Evolutionary conservation across 2,888 invertebrate genomes (phyloP), one percentile per base, ranked within the genome.

Genomic region (Sympetrum striolatum): DNA sequence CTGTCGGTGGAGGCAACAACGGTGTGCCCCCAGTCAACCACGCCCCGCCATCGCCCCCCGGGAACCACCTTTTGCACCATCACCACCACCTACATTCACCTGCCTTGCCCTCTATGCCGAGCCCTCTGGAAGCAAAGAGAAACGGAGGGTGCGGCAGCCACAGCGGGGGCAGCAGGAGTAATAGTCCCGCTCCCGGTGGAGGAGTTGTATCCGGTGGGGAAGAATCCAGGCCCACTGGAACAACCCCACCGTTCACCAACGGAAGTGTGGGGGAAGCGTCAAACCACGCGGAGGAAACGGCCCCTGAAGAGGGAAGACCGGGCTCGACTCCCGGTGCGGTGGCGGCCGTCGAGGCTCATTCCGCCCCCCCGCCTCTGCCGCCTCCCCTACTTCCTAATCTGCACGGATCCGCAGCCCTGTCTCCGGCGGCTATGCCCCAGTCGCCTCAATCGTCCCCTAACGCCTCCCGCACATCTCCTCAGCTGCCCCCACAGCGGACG

Each of bases 151-250:
- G 90, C 48, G 90, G 90, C 81, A 90, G 90, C 80, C 90, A 90
- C 80, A 80, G 91, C 22, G 91, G 80, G 15, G 90, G 82, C 64
- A 91, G 91, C 73, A 90, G 90, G 44, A 91, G 91, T 58, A 91
- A 90, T 60, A 90, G 90, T 35, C 64, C 73, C 64, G 90, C 48
- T 81, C 90, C 90, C 82, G 90, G 90, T 22, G 90, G 90, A 22
- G 91, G 90, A 10, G 39, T 64, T 53, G 82, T 80, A 8, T 91
- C 91, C 79, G 86, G 90, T 18, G 91, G 90, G 31, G 91, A 91
- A 53, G 91, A 80, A 14, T 90, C 90, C 15, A 91, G 90, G 22
- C 90, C 91, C n/a, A 31, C 35, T 48, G 48, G 90, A 80, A 37
- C 81, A n/a, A 81, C 90, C 44, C 90, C 91, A 5, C 81, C 82